These are phyloP conservation scores for Apodemia hepburni DNA, from an alignment of 2,888 invertebrate genomes.

Conservation along the genomic window DNA sequence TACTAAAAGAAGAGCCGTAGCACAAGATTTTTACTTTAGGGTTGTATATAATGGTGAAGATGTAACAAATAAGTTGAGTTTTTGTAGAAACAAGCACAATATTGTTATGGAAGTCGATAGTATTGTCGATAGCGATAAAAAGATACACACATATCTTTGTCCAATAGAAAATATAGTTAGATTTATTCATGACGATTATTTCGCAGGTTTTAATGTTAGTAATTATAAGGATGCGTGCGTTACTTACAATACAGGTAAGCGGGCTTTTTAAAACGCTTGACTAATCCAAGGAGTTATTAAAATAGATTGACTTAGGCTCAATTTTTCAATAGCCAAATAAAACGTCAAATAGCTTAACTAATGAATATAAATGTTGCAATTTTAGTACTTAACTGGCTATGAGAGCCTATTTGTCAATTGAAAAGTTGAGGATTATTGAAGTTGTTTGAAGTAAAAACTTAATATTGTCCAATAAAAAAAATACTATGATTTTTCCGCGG, in stretches of 20 bases:
- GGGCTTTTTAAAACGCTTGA: constrained; percentile 15
- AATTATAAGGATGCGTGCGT: constrained; percentile 93
- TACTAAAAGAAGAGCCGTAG: constrained; percentile 75
- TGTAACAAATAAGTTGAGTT: constrained; percentile 89
- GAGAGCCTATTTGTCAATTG: no score
- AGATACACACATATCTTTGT: constrained; percentile 82
- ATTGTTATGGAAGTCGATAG: constrained; percentile 66
- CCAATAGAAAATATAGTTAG: constrained; percentile 93
- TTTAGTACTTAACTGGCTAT: no score
- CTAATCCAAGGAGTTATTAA: not conserved
- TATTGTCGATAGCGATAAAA: constrained; percentile 52
- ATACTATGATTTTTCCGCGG: no score
- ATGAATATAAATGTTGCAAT: no score
- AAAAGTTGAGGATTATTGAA: no score
- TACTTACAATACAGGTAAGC: constrained; percentile 45
- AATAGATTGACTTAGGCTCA: not conserved
- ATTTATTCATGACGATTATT: constrained; percentile 93
- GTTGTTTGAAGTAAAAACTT: no score
- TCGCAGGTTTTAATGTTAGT: constrained; percentile 89
- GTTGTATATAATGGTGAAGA: constrained; percentile 93
- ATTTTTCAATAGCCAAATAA: no score
- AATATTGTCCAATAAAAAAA: no score
- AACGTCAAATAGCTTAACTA: no score
- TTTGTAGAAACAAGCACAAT: constrained; percentile 85
- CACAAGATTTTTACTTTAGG: constrained; percentile 89